phyloP scores from a whole-genome alignment of 2,888 invertebrate species.

The Matsumyia berberina region DNA sequence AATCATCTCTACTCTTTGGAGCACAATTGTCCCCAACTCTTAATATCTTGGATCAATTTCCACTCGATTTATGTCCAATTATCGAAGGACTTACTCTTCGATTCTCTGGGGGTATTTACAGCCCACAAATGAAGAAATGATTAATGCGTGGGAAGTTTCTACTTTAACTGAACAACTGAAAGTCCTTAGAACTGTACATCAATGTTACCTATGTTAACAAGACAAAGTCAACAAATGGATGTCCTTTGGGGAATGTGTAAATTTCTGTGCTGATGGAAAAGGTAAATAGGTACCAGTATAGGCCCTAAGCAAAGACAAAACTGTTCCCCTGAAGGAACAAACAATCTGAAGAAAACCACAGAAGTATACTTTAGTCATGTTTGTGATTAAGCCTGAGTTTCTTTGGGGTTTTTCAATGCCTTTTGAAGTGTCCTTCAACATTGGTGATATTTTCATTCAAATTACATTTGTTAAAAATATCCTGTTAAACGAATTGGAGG shows the following conservation, averaged over 20 bases:
- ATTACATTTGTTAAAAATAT: no score
- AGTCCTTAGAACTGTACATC: no score
- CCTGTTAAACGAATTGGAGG: no score
- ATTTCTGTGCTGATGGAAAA: background rate
- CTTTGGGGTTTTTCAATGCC: no score
- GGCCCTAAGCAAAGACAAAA: background rate
- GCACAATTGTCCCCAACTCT: background rate
- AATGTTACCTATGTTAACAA: background rate
- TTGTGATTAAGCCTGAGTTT: no score
- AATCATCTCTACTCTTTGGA: no score
- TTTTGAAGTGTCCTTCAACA: no score
- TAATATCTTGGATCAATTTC: conserved; percentile 33
- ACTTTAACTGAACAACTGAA: no score
- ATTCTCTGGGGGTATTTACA: no score
- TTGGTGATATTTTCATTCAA: no score
- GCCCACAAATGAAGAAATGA: no score
- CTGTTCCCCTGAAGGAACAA: background rate
- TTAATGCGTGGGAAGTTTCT: no score
- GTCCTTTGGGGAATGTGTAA: background rate
- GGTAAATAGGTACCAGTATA: background rate
- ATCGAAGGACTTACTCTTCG: conserved; percentile 13
- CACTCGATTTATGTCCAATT: conserved; percentile 48
- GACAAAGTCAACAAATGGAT: conserved; percentile 33
- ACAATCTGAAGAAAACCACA: background rate
- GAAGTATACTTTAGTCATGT: background rate